These are phyloP conservation scores for Phrynocephalus guinanensis DNA, from an alignment of 2,797 vertebrate genomes.

Conservation along the genomic window DNA sequence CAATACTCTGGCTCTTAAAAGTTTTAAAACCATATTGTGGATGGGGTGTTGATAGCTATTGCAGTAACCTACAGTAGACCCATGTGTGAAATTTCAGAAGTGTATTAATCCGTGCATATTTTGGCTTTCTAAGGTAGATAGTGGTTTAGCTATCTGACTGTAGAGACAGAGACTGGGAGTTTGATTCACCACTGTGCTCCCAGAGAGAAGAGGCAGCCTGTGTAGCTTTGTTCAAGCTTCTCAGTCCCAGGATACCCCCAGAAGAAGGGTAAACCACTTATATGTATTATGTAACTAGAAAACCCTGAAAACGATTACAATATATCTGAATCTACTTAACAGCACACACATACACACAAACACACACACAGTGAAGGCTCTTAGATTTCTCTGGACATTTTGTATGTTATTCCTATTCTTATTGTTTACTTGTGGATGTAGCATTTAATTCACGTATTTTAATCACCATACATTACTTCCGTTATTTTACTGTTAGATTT, in stretches of 20 bases:
- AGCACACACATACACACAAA: no score
- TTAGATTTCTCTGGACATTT: not conserved
- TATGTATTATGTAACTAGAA: no score
- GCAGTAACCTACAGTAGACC: no score
- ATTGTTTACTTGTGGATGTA: not conserved
- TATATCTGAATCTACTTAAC: no score
- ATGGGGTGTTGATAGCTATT: fast-evolving
- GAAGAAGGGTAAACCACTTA: no score
- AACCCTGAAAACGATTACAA: no score
- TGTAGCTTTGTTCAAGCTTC: no score
- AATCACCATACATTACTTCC: not conserved
- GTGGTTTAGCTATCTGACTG: no score
- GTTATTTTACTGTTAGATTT: not conserved
- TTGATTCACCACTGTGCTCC: no score
- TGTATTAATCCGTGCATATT: not conserved
- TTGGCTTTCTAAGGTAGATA: not conserved
- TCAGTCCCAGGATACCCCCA: no score
- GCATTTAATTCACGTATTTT: not conserved
- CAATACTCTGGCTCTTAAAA: not conserved
- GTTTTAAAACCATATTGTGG: not conserved
- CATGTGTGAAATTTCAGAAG: not conserved
- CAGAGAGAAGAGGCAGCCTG: no score
- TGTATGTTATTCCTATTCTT: not conserved
- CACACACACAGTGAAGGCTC: not conserved
- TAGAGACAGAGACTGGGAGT: no score